Percentiles rank a stretch among this genome's conserved stretches.
These are phyloP conservation scores for Phataginus tetradactyla DNA, from an alignment of 2,797 vertebrate genomes.

Conservation along the genomic window DNA sequence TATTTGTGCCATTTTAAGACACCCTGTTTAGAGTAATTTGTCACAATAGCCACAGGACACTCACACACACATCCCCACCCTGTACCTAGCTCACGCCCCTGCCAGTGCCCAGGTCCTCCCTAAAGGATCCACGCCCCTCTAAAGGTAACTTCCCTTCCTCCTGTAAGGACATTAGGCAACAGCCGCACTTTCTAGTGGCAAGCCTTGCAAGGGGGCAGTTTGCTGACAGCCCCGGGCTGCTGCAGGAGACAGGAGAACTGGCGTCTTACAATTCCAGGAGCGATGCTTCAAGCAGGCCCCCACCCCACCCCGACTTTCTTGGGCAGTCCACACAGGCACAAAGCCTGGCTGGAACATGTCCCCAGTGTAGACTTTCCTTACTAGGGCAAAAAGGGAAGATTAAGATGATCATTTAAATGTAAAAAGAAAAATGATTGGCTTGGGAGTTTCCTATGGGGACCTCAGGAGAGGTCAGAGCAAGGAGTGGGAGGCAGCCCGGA, in stretches of 20 bases:
- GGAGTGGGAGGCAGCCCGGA: fast-evolving
- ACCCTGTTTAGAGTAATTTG: neutral
- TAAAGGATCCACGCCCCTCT: neutral
- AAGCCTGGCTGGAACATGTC: neutral
- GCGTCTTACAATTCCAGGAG: too few species aligned
- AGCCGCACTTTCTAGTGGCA: neutral
- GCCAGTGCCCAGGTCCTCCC: neutral
- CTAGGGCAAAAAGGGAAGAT: neutral
- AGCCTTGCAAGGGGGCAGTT: too few species aligned
- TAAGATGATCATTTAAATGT: too few species aligned
- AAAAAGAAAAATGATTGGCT: neutral
- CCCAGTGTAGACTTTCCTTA: neutral
- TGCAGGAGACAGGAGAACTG: neutral
- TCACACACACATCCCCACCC: too few species aligned
- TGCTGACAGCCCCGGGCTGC: too few species aligned
- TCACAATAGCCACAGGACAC: fast-evolving
- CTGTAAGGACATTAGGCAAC: fast-evolving
- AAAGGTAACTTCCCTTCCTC: neutral
- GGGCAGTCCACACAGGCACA: neutral
- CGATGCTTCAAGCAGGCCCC: neutral
- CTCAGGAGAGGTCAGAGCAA: too few species aligned
- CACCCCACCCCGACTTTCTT: neutral
- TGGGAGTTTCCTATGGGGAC: neutral
- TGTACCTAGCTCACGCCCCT: neutral
- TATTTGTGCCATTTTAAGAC: neutral